These are phyloP conservation scores for Pollicipes pollicipes DNA, from an alignment of 1,140 invertebrate genomes.

Conservation along the genomic window DNA sequence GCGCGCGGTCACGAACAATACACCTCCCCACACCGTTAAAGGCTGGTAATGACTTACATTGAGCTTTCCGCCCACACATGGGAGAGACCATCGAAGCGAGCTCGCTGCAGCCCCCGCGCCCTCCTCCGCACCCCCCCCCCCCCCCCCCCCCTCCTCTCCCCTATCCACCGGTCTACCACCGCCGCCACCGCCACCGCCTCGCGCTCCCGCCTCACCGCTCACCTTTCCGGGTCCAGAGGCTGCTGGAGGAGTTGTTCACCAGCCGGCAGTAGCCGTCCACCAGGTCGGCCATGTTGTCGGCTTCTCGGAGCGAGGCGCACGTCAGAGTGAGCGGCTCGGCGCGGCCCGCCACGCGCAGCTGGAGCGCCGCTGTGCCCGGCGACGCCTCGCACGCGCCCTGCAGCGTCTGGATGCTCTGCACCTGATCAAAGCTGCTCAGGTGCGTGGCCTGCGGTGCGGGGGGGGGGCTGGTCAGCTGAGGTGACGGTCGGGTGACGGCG, in stretches of 20 bases:
- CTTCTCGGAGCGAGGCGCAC: conserved; percentile 58
- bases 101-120: too few relatives aligned
- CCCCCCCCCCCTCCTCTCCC: too few relatives aligned
- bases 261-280: conserved; percentile 91
- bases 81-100: too few relatives aligned
- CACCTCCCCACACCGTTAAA: too few relatives aligned
- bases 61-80: too few relatives aligned
- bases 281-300: conserved; percentile 90
- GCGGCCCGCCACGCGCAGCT: conserved; percentile 60
- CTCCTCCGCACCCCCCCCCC: neutral
- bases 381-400: conserved; percentile 52
- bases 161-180: too few relatives aligned
- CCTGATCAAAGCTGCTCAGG: conserved; percentile 58
- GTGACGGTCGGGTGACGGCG: too few relatives aligned
- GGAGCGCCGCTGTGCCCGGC: conserved; percentile 53
- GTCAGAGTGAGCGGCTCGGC: conserved; percentile 75
- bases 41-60: too few relatives aligned
- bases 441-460: conserved; percentile 42
- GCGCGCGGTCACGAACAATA: too few relatives aligned
- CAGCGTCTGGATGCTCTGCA: conserved; percentile 56
- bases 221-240: conserved; percentile 74
- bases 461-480: too few relatives aligned
- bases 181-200: too few relatives aligned
- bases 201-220: neutral
- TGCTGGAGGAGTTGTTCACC: conserved; percentile 50